These are phyloP conservation scores for Pseudanteris insignis DNA, from an alignment of 2,888 invertebrate genomes.

Conservation along the genomic window DNA sequence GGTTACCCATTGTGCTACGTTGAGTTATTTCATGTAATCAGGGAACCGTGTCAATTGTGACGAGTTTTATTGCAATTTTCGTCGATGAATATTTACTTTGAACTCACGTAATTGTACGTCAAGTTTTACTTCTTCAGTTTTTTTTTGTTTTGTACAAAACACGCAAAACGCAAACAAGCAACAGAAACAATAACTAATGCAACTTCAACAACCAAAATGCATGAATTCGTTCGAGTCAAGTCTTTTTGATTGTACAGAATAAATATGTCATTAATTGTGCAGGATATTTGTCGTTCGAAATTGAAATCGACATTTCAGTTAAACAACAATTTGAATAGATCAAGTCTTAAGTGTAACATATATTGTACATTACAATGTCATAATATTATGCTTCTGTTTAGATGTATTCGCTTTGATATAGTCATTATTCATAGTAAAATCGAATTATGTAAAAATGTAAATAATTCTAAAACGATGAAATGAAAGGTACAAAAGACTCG, in stretches of 20 bases:
- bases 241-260: slow-evolving; percentile 16
- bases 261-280: slow-evolving; percentile 22
- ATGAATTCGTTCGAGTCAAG: slow-evolving; percentile 17
- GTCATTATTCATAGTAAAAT: neutral
- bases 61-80: slow-evolving; percentile 18
- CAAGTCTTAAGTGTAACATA: slow-evolving; percentile 24
- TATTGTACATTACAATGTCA: slow-evolving; percentile 18
- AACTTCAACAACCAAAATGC: slow-evolving; percentile 17
- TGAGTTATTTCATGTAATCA: slow-evolving; percentile 18
- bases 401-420: slow-evolving; percentile 1
- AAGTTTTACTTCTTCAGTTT: no score
- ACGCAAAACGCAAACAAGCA: neutral
- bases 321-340: slow-evolving; percentile 11
- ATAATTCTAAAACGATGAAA: slow-evolving; percentile 26
- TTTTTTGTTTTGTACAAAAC: no score
- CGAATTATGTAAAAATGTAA: slow-evolving; percentile 29
- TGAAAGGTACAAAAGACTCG: slow-evolving; percentile 11
- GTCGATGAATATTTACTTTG: slow-evolving; percentile 1
- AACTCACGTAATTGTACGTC: slow-evolving; percentile 1
- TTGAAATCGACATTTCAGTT: slow-evolving; percentile 4
- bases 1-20: slow-evolving; percentile 28
- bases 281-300: slow-evolving; percentile 11
- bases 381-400: slow-evolving; percentile 19
- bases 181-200: slow-evolving; percentile 7
- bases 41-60: slow-evolving; percentile 24